A percentile compares a stretch with the other conserved stretches of the same genome.
phyloP scores from a whole-genome alignment of 2,888 invertebrate genomes.

The Drosophila ustulata region DNA sequence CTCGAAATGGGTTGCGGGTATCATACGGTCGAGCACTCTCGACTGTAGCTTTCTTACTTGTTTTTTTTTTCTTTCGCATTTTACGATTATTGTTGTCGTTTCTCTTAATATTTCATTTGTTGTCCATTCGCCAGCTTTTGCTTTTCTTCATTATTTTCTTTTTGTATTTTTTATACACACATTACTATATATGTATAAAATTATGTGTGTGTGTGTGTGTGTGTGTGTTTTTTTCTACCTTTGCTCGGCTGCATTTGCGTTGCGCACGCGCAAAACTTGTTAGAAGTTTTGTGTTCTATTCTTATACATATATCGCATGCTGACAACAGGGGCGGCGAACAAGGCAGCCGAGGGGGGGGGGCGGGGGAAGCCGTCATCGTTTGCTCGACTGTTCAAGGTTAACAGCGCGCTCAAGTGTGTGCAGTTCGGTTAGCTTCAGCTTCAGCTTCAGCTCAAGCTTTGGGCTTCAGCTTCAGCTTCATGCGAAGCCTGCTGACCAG shows the following conservation, averaged over 20 bases:
- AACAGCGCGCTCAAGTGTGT: slow-evolving; percentile 50
- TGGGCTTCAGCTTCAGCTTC: slow-evolving; percentile 29
- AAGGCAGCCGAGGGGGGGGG: slow-evolving; percentile 13
- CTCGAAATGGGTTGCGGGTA: no score
- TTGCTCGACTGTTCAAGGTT: slow-evolving; percentile 58
- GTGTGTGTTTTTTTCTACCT: slow-evolving; percentile 3
- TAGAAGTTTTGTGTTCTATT: slow-evolving; percentile 60
- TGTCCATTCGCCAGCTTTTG: slow-evolving; percentile 38
- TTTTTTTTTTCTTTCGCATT: slow-evolving; percentile 7
- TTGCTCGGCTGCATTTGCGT: slow-evolving; percentile 53
- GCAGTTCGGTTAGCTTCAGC: slow-evolving; percentile 23
- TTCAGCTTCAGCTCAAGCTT: slow-evolving; percentile 13
- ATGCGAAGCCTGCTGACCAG: background rate
- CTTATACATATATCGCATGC: slow-evolving; percentile 15
- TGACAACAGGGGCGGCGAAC: no score
- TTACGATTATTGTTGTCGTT: slow-evolving; percentile 24
- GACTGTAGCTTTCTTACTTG: no score
- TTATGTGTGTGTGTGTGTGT: background rate
- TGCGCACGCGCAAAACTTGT: slow-evolving; percentile 73
- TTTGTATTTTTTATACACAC: slow-evolving; percentile 16
- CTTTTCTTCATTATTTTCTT: slow-evolving; percentile 43
- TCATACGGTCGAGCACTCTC: no score
- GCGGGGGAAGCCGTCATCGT: slow-evolving; percentile 39
- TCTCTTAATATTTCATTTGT: slow-evolving; percentile 41
- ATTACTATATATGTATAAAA: background rate